A percentile compares a stretch with the other conserved stretches of the same genome.
Conservation (phyloP, 2,888 invertebrate species). For the Tridacna crocea region DNA sequence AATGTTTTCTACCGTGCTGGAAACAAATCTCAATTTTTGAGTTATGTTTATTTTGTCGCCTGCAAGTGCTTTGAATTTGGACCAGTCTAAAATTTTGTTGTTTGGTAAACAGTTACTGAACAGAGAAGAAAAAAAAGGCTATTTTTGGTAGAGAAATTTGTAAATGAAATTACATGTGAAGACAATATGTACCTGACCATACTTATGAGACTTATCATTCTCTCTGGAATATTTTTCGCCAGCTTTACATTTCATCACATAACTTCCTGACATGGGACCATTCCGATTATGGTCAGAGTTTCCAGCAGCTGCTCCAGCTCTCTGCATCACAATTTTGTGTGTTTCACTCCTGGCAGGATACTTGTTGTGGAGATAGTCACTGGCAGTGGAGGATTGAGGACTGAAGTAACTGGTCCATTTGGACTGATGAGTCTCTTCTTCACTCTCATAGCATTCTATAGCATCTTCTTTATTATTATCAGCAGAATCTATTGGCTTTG, state of each 20-base stretch:
- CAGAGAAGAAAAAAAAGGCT: too few relatives aligned
- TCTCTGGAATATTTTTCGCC: background rate
- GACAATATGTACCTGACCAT: background rate
- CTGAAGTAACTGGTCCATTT: slow-evolving; percentile 53
- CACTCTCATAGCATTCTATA: slow-evolving; percentile 27
- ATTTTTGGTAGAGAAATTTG: too few relatives aligned
- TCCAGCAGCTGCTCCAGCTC: background rate
- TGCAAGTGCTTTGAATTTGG: too few relatives aligned
- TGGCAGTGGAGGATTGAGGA: slow-evolving; percentile 56
- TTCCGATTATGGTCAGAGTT: background rate
- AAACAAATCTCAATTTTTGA: too few relatives aligned
- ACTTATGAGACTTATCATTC: background rate
- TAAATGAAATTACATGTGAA: too few relatives aligned
- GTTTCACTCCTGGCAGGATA: slow-evolving; percentile 29
- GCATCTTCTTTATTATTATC: background rate
- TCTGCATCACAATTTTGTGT: slow-evolving; percentile 31
- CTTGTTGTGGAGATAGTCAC: slow-evolving; percentile 41
- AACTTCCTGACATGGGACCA: background rate
- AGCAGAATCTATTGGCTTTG: background rate
- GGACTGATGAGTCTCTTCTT: slow-evolving; percentile 22
- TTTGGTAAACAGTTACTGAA: too few relatives aligned
- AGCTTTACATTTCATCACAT: too few relatives aligned
- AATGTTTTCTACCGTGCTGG: too few relatives aligned
- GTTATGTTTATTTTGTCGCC: too few relatives aligned
- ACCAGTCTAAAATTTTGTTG: too few relatives aligned